Conservation (phyloP, 2,113 vertebrate species). For the Hippocampus barbouri region DNA sequence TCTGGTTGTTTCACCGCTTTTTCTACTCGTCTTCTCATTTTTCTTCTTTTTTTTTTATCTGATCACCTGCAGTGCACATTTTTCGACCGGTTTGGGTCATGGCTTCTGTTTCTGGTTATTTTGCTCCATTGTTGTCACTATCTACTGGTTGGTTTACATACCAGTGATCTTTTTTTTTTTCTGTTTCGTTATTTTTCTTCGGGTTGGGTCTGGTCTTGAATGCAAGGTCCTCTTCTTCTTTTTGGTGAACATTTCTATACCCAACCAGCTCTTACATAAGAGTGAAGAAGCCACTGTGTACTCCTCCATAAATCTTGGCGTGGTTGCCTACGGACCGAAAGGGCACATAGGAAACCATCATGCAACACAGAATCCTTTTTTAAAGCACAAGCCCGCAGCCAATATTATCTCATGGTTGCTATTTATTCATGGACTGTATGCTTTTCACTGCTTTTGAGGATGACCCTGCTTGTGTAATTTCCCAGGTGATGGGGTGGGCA, state of each 20-base stretch:
- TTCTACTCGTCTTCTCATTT: too few species aligned
- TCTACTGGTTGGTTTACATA: too few species aligned
- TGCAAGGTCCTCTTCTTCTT: neutral
- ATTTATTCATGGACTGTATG: conserved; percentile 17
- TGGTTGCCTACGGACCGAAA: neutral
- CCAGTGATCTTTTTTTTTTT: too few species aligned
- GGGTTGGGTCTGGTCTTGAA: too few species aligned
- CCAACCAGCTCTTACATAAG: conserved; percentile 19
- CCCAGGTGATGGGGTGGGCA: neutral
- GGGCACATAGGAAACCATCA: conserved; percentile 26
- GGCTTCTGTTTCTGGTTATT: too few species aligned
- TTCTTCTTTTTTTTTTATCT: too few species aligned
- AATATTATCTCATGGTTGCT: conserved; percentile 24
- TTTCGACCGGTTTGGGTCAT: too few species aligned
- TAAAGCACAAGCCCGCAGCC: conserved; percentile 34
- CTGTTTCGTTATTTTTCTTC: too few species aligned
- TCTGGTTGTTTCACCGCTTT: too few species aligned
- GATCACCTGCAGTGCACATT: too few species aligned
- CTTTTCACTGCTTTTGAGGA: conserved; percentile 9
- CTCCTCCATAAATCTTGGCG: neutral
- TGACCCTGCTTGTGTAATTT: neutral
- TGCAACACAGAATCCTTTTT: conserved; percentile 21
- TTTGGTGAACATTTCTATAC: neutral
- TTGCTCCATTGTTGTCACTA: too few species aligned
- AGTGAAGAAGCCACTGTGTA: neutral